A percentile compares a stretch with the other conserved stretches of the same genome.
Conservation (phyloP, 2,888 invertebrate species). For the Bruchidius siliquastri region DNA sequence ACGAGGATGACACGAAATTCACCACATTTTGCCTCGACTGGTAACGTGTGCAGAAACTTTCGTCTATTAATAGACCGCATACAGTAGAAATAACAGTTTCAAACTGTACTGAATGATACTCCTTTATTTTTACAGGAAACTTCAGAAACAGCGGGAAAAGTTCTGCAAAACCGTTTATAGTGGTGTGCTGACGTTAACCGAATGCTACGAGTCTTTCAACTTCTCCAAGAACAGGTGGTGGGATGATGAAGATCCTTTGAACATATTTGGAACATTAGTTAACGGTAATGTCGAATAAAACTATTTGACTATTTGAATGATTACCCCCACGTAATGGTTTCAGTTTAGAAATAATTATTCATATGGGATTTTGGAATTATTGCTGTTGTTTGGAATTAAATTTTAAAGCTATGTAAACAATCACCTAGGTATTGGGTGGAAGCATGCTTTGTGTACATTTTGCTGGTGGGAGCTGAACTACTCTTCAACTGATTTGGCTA, state of each 20-base stretch:
- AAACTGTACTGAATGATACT: not conserved
- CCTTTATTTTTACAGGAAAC: slow-evolving; percentile 55
- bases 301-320: no score
- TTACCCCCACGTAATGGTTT: no score
- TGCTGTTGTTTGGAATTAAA: no score
- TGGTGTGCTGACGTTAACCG: slow-evolving; percentile 55
- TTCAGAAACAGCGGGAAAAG: slow-evolving; percentile 68
- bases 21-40: not conserved
- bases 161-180: slow-evolving; percentile 65
- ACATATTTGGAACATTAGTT: slow-evolving; percentile 28
- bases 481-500: no score
- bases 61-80: not conserved
- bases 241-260: slow-evolving; percentile 40
- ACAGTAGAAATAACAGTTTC: not conserved
- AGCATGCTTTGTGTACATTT: no score
- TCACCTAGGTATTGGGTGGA: no score
- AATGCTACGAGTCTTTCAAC: slow-evolving; percentile 57
- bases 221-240: slow-evolving; percentile 33
- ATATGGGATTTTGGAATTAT: no score
- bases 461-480: no score
- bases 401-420: no score
- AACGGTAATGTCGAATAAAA: not conserved
- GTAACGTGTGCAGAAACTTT: not conserved
- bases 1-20: not conserved
- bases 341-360: no score